Evolutionary conservation across 2,888 invertebrate genomes (phyloP).

Genomic region (Trachelus troglodyta): DNA sequence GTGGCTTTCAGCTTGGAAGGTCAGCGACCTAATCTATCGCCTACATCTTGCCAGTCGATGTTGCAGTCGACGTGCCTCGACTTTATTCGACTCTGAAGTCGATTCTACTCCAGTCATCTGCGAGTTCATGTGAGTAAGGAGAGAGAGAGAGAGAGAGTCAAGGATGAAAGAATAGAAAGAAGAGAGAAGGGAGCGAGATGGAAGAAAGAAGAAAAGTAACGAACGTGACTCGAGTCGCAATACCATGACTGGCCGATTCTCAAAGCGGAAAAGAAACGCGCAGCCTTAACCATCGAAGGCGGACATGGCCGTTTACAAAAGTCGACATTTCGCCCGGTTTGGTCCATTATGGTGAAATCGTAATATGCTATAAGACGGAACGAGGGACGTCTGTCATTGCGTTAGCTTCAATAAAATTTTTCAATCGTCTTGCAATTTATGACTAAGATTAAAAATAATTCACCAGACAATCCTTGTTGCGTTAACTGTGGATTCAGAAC

Average conservation of each 20-base stretch:
- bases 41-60: slow-evolving; percentile 64
- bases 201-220: slow-evolving; percentile 1
- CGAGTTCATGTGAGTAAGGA: neutral
- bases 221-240: neutral
- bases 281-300: neutral
- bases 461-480: neutral
- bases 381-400: neutral
- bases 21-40: slow-evolving; percentile 74
- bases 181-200: slow-evolving; percentile 10
- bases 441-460: neutral
- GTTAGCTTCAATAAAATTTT: neutral
- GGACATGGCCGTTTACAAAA: neutral
- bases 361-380: neutral
- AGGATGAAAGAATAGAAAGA: slow-evolving; percentile 8
- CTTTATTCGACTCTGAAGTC: neutral
- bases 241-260: neutral
- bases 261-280: neutral
- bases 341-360: neutral
- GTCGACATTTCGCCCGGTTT: neutral
- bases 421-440: neutral
- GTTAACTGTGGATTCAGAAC: neutral
- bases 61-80: neutral
- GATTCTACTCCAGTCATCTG: neutral
- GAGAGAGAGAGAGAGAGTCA: neutral
- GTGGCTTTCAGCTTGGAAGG: neutral